Conservation (phyloP, 2,888 invertebrate species). For the Euzetes globulus region DNA sequence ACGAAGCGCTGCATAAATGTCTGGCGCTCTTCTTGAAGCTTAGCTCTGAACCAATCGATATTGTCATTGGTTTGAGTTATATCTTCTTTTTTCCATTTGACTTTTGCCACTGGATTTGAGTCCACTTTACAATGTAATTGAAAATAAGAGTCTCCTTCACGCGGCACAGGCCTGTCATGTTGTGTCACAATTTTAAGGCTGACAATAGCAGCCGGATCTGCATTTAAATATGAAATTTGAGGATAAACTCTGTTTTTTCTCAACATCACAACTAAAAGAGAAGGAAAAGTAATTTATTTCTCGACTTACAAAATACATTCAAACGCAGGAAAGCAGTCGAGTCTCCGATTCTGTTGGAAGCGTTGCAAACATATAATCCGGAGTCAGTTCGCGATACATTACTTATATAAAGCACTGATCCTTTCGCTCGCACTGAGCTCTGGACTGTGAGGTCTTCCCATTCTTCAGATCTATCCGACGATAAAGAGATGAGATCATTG, state of each 20-base stretch:
- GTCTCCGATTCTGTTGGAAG: slow-evolving; percentile 33
- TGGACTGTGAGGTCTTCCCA: not conserved
- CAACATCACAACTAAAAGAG: not conserved
- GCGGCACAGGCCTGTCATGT: slow-evolving; percentile 26
- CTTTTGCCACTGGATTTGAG: slow-evolving; percentile 30
- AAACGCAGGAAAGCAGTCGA: slow-evolving; percentile 15
- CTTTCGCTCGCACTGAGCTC: slow-evolving; percentile 20
- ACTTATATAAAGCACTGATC: slow-evolving; percentile 31
- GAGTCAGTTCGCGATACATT: slow-evolving; percentile 33
- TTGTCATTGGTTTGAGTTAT: not conserved
- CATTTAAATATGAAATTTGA: slow-evolving; percentile 5
- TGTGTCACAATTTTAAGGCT: slow-evolving; percentile 10
- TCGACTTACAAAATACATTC: slow-evolving; percentile 23
- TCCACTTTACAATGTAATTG: slow-evolving; percentile 30
- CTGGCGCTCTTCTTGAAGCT: slow-evolving; percentile 11
- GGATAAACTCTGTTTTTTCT: not conserved
- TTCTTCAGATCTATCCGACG: slow-evolving; percentile 11
- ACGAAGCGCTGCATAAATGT: not conserved
- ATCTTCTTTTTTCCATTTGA: slow-evolving; percentile 33
- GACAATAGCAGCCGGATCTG: slow-evolving; percentile 16
- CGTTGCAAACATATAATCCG: slow-evolving; percentile 34
- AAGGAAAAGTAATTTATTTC: slow-evolving; percentile 19
- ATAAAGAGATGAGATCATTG: slow-evolving; percentile 19
- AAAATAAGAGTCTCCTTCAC: slow-evolving; percentile 32
- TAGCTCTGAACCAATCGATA: slow-evolving; percentile 35